Evolutionary conservation across 2,113 vertebrate genomes (phyloP).

Genomic region (Pelecanoides urinatrix): DNA sequence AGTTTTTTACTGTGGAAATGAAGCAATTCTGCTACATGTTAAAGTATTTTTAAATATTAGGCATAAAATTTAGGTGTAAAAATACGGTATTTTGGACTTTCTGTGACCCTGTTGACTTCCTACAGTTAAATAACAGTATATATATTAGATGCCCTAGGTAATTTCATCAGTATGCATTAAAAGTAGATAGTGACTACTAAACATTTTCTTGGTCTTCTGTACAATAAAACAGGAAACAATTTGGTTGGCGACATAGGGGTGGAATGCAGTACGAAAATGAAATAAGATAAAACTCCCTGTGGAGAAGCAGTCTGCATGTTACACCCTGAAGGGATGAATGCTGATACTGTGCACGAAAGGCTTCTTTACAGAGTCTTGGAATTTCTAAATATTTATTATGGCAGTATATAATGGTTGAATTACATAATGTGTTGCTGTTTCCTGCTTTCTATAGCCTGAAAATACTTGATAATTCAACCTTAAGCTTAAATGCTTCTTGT

Average conservation of each 20-base stretch:
- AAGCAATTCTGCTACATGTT: not conserved
- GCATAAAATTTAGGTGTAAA: not conserved
- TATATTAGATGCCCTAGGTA: conserved; percentile 31
- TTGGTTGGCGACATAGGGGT: conserved; percentile 68
- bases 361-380: conserved; percentile 66
- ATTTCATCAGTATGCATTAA: conserved; percentile 56
- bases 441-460: conserved; percentile 64
- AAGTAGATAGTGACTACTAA: conserved; percentile 57
- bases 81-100: not conserved
- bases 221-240: conserved; percentile 72
- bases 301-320: conserved; percentile 54
- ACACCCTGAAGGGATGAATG: conserved; percentile 69
- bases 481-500: conserved; percentile 30
- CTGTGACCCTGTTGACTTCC: not conserved
- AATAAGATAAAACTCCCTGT: conserved; percentile 71
- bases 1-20: not conserved
- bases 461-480: conserved; percentile 62
- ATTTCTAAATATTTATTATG: conserved; percentile 78
- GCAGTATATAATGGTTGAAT: conserved; percentile 66
- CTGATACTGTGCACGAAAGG: conserved; percentile 66
- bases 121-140: not conserved
- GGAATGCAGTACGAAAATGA: conserved; percentile 68
- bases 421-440: conserved; percentile 69
- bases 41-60: conserved; percentile 3
- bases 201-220: conserved; percentile 59